These are phyloP conservation scores for Acinonyx jubatus DNA, from an alignment of 2,113 vertebrate genomes.

Conservation along the genomic window DNA sequence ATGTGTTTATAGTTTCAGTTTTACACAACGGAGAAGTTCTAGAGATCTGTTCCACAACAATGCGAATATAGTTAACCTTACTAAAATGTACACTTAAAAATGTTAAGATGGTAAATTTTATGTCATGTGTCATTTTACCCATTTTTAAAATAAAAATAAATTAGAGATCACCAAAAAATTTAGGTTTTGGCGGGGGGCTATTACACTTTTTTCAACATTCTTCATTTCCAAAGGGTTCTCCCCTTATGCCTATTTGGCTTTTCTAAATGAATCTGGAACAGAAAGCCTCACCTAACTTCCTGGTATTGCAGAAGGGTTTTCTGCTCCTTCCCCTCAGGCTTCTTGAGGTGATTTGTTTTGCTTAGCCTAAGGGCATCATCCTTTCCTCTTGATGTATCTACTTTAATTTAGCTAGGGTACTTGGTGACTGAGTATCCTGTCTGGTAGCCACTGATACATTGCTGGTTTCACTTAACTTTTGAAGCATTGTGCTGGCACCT, in stretches of 20 bases:
- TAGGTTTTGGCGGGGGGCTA: background rate
- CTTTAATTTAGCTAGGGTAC: background rate
- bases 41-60: background rate
- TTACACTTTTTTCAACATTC: background rate
- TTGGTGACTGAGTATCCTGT: background rate
- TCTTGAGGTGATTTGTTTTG: background rate
- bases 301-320: background rate
- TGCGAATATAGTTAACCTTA: background rate
- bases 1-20: background rate
- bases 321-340: background rate
- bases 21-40: background rate
- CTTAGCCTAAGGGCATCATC: background rate
- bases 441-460: background rate
- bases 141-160: background rate
- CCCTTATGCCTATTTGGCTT: background rate
- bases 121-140: background rate
- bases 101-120: background rate
- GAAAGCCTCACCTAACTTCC: background rate
- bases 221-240: background rate
- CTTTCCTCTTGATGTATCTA: background rate
- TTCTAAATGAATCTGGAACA: background rate
- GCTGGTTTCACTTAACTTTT: background rate
- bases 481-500: background rate
- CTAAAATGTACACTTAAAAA: background rate
- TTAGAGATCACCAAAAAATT: background rate